Percentiles rank a stretch among this genome's conserved stretches.
Evolutionary conservation across 2,797 vertebrate species (phyloP).

Genomic region (Siniperca undulata): DNA sequence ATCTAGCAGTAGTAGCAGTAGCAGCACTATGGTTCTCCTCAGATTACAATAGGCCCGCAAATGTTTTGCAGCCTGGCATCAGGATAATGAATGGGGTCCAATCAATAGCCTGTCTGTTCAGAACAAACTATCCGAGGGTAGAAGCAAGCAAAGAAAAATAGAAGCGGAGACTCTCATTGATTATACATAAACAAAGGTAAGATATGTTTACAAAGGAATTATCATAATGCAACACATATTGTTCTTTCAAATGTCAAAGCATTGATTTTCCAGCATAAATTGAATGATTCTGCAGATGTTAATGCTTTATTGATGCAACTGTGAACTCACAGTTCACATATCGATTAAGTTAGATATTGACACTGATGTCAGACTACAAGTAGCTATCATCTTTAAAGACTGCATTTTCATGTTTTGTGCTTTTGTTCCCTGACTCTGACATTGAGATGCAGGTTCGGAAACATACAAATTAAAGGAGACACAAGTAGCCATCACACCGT

Average conservation of each 20-base stretch:
- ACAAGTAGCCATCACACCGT: not conserved
- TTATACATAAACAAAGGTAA: slow-evolving; percentile 11
- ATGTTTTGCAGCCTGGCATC: slow-evolving; percentile 27
- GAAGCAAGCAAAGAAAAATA: not conserved
- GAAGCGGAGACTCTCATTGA: slow-evolving; percentile 27
- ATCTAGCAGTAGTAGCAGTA: not conserved
- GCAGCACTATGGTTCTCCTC: not conserved
- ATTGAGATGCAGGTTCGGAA: not conserved
- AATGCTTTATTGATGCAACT: not conserved
- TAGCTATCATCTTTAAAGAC: not conserved
- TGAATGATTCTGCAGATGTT: not conserved
- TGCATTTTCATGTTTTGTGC: not conserved
- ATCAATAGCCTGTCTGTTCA: slow-evolving; percentile 50
- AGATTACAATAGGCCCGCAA: slow-evolving; percentile 32
- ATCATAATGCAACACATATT: not conserved
- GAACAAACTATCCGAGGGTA: slow-evolving; percentile 17
- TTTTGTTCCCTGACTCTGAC: not conserved
- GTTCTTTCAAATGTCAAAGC: slow-evolving; percentile 19
- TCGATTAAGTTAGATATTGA: not conserved
- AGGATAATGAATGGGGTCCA: slow-evolving; percentile 26
- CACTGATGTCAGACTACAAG: slow-evolving; percentile 1
- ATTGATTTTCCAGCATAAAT: not conserved
- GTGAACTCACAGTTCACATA: not conserved
- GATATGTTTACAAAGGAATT: not conserved
- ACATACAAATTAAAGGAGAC: not conserved